Evolutionary conservation across 2,113 vertebrate genomes (phyloP), one percentile per base, ranked within the genome.

Genomic region (Salminus brasiliensis): DNA sequence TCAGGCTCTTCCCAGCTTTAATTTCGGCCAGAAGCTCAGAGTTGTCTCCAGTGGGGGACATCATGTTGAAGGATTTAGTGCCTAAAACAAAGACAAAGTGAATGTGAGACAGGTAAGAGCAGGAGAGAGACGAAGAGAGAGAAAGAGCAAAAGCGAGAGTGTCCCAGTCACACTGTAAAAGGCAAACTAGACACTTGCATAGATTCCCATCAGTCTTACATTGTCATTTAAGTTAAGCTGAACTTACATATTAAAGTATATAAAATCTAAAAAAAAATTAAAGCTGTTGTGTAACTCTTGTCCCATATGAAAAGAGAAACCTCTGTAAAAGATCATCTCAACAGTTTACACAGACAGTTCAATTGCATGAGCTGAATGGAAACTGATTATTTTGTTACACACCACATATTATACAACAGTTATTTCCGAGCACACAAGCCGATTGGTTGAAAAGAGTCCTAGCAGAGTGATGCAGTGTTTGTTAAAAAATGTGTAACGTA

Each of bases 1-100:
- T 99, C 79, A 99, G 93, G 86, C 92, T 96, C 86, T 95, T 98
- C 85, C 97, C 97, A 0, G 97, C 97, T 89, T 99, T 99, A 89
- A 99, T 99, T 90, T 99, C 98, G 1, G 98, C 98, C 93, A 99
- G 91, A 43, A 99, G 95, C 91, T 99, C 97, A 0, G 96, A 96
- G 89, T 99, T 99, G 93, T 99, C 98, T 0, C 96, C 95, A 0
- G 96, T 96, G 21, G 98, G 98, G 88, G 97, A 96, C 96, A 99
- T 98, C 98, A 99, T 99, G 93, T 99, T 99, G 95, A 99, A 99
- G 74, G 98, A 99, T 88, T 98, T 99, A 88, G 95, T 93, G 91
- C 98, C 98, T 99, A 90, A 3, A 36, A 12, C 63, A 82, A 86
- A 87, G 84, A 77, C 65, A 81, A 72, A 85, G 74, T 74, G 79